A percentile compares a stretch with the other conserved stretches of the same genome.
These are phyloP conservation scores for Erannis defoliaria DNA, from an alignment of 2,888 invertebrate genomes.

Conservation along the genomic window DNA sequence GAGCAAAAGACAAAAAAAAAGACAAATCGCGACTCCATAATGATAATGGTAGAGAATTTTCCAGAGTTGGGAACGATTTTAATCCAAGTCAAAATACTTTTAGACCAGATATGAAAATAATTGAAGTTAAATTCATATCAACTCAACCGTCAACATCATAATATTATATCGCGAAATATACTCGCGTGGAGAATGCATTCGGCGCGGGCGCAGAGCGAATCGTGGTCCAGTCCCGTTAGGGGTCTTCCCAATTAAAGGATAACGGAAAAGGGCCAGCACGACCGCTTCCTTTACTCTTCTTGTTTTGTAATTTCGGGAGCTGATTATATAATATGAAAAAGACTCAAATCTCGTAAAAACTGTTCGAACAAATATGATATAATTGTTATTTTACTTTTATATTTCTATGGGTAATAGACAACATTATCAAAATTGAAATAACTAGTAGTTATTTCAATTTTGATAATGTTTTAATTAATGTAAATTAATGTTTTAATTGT, in stretches of 20 bases:
- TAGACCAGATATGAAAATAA: too few species aligned
- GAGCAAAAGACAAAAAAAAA: not conserved
- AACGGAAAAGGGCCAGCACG: constrained; percentile 47
- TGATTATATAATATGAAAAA: not conserved
- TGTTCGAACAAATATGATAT: too few species aligned
- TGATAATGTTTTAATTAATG: too few species aligned
- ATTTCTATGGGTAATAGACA: too few species aligned
- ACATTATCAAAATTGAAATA: too few species aligned
- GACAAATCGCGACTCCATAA: not conserved
- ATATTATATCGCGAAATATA: not conserved
- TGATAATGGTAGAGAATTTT: not conserved
- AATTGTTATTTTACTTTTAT: too few species aligned
- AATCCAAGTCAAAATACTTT: too few species aligned
- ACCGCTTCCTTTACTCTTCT: constrained; percentile 35
- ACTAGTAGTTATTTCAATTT: too few species aligned
- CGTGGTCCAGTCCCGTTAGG: constrained; percentile 47
- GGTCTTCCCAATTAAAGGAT: constrained; percentile 48
- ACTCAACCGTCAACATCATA: not conserved
- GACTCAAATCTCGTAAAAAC: not conserved
- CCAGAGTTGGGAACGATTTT: not conserved
- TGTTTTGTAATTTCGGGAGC: constrained; percentile 14
- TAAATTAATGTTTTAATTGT: too few species aligned
- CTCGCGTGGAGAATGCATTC: constrained; percentile 24
- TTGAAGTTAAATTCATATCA: not conserved
- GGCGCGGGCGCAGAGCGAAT: constrained; percentile 34